Evolutionary conservation across 2,797 vertebrate genomes (phyloP), one percentile per base, ranked within the genome.

Genomic region (Pygocentrus nattereri): DNA sequence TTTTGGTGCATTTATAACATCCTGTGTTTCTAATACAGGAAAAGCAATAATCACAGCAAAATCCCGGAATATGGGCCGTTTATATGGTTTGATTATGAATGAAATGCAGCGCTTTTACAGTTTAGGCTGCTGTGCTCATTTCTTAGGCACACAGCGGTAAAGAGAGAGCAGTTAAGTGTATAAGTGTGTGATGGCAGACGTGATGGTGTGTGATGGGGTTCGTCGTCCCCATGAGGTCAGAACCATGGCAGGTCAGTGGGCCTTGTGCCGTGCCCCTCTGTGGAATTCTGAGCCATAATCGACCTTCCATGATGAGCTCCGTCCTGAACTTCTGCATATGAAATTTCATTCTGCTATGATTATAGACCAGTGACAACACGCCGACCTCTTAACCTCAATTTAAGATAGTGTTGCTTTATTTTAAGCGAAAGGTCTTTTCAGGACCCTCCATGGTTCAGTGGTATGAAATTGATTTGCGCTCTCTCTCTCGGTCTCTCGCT

Each of bases 321-420:
- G 82, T 72, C 68, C 62, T 52, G 83, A 86, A 64, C 31, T 67
- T 84, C 79, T 84, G 82, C 78, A 71, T 85, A 78, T 84, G 76
- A 82, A 85, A 83, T 85, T 81, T 84, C 73, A 84, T 87, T 78
- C 80, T 82, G 56, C 47, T 68, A 82, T 86, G 86, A 87, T 85
- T 84, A 85, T 77, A 77, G 76, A 87, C 76, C 76, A 64, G 68
- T 67, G 79, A 81, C 81, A 81, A 85, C 82, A 84, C 78, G 81
- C 76, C 74, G 76, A 90, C 87, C 84, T 79, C 84, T 80, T 81
- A 76, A 88, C 87, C 88, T 83, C 87, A 86, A 85, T 90, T 86
- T 83, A 84, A 87, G 76, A 84, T 84, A 78, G 77, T 65, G 31
- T 74, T 80, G 81, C 79, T 78, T 88, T 90, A 85, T 85, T 88